phyloP scores from a whole-genome alignment of 2,113 vertebrate genomes.

The Hyperopisus bebe region DNA sequence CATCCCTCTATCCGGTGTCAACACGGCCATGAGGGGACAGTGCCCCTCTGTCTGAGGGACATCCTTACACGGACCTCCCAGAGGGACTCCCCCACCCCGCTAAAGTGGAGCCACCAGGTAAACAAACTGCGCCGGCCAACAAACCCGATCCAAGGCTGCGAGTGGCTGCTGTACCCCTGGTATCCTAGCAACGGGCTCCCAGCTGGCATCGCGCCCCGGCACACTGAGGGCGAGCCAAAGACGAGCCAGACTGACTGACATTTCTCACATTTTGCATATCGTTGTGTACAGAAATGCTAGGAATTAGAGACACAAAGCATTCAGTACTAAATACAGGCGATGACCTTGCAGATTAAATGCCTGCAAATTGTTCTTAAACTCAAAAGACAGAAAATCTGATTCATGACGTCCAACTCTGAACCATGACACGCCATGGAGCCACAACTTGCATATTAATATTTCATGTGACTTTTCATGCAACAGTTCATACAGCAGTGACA shows the following conservation, averaged over 20 bases:
- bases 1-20: neutral
- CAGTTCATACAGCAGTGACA: neutral
- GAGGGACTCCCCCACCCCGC: neutral
- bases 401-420: too few relatives aligned
- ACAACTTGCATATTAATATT: too few relatives aligned
- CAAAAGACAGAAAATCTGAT: neutral
- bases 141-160: neutral
- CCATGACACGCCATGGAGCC: too few relatives aligned
- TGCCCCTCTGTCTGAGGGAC: neutral
- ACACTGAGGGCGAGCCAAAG: conserved; percentile 42
- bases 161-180: conserved; percentile 32
- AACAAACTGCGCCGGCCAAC: neutral
- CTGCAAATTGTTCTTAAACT: neutral
- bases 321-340: conserved; percentile 15
- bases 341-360: neutral
- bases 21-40: neutral
- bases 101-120: neutral
- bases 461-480: neutral
- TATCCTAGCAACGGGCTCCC: conserved; percentile 64
- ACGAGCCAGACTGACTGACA: conserved; percentile 30
- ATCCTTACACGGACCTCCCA: neutral
- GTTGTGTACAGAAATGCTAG: conserved; percentile 8
- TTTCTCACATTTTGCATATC: conserved; percentile 31
- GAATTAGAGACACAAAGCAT: conserved; percentile 25
- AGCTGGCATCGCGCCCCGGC: conserved; percentile 45